A percentile compares a stretch with the other conserved stretches of the same genome.
Evolutionary conservation across 2,888 invertebrate species (phyloP).

Genomic region (Polymixis flavicincta): DNA sequence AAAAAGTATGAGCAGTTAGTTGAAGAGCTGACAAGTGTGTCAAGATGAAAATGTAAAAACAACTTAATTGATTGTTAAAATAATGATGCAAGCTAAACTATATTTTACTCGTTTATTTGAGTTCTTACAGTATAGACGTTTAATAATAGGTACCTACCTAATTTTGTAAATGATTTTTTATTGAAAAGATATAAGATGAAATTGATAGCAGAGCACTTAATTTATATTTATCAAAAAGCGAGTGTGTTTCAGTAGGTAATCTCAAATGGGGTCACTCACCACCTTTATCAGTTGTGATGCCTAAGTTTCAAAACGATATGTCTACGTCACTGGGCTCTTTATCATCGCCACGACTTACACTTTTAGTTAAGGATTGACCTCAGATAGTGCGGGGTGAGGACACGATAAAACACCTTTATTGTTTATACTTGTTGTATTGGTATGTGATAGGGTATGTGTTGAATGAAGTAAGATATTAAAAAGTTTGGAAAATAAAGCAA

Average conservation of each 20-base stretch:
- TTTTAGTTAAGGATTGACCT: conserved; percentile 64
- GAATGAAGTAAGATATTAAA: conserved; percentile 26
- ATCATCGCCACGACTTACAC: conserved; percentile 59
- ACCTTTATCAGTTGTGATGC: conserved; percentile 51
- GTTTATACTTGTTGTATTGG: conserved; percentile 44
- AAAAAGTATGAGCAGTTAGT: too few species aligned
- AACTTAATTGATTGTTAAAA: too few species aligned
- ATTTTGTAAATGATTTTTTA: too few species aligned
- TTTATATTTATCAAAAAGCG: conserved; percentile 36
- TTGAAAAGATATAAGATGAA: background rate
- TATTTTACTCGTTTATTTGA: too few species aligned
- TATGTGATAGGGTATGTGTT: conserved; percentile 26
- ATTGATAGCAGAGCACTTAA: conserved; percentile 19
- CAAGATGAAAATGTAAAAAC: too few species aligned
- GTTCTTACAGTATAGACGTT: too few species aligned
- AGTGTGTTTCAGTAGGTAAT: conserved; percentile 54
- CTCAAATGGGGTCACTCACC: conserved; percentile 68
- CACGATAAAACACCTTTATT: conserved; percentile 72
- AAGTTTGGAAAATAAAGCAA: background rate
- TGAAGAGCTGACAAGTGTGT: too few species aligned
- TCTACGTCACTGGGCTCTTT: conserved; percentile 64
- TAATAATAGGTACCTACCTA: too few species aligned
- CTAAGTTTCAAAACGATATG: conserved; percentile 47
- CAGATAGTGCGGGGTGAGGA: conserved; percentile 58
- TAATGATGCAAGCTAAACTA: too few species aligned